Conservation (phyloP, 2,113 vertebrate species). For the Scomber colias region DNA sequence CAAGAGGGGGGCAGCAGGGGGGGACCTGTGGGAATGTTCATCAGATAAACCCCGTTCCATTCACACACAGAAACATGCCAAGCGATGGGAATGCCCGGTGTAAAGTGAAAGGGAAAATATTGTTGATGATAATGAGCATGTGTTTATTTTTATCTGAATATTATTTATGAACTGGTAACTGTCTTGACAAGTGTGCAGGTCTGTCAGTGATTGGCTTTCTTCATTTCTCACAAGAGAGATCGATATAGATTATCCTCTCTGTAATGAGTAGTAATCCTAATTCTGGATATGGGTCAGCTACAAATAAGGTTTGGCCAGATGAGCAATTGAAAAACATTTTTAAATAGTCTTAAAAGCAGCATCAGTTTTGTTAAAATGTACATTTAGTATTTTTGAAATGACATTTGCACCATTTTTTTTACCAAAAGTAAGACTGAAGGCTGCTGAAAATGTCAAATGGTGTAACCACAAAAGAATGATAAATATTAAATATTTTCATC, state of each 20-base stretch:
- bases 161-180: background rate
- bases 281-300: background rate
- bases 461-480: too few relatives aligned
- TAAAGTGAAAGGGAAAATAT: slow-evolving; percentile 19
- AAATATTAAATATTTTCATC: too few relatives aligned
- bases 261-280: background rate
- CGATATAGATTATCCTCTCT: background rate
- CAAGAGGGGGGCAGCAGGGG: slow-evolving; percentile 42
- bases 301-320: too few relatives aligned
- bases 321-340: too few relatives aligned
- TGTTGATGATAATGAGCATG: too few relatives aligned
- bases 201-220: background rate
- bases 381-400: too few relatives aligned
- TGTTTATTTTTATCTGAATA: too few relatives aligned
- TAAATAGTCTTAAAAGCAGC: too few relatives aligned
- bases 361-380: too few relatives aligned
- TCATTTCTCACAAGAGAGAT: background rate
- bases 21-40: slow-evolving; percentile 60
- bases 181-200: background rate
- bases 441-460: too few relatives aligned
- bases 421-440: too few relatives aligned
- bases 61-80: slow-evolving; percentile 40
- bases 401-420: too few relatives aligned
- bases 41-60: slow-evolving; percentile 45
- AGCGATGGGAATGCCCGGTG: slow-evolving; percentile 33